Conservation (phyloP, 2,113 vertebrate species). For the Salvelinus fontinalis region DNA sequence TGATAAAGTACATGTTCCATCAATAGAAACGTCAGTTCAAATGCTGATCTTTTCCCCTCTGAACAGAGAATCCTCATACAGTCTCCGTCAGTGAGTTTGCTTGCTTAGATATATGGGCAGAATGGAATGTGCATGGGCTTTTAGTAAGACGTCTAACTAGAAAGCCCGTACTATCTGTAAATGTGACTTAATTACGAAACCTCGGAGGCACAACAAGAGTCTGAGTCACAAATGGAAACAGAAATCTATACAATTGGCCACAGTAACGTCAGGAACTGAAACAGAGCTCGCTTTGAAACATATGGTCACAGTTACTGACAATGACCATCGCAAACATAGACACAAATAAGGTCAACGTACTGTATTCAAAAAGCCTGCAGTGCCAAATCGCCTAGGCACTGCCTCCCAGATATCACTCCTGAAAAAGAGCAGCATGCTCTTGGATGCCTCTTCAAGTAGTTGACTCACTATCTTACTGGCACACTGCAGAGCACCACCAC, state of each 20-base stretch:
- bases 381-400: not conserved
- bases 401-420: not conserved
- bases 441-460: slow-evolving; percentile 2
- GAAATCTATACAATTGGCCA: not conserved
- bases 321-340: no score
- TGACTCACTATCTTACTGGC: not conserved
- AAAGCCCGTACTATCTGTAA: not conserved
- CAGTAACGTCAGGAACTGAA: no score
- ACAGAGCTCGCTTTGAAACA: no score
- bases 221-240: not conserved
- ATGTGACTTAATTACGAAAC: not conserved
- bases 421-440: not conserved
- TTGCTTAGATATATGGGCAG: not conserved
- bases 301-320: no score
- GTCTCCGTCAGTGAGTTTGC: no score
- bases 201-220: not conserved
- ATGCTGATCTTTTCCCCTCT: not conserved
- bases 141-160: not conserved
- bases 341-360: not conserved
- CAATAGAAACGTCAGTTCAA: not conserved
- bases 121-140: not conserved
- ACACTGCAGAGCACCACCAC: slow-evolving; percentile 15
- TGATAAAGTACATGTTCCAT: not conserved
- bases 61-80: not conserved
- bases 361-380: not conserved